Base-by-base conservation (phyloP, 2,888 invertebrate genomes). In the Polyploca ridens region DNA sequence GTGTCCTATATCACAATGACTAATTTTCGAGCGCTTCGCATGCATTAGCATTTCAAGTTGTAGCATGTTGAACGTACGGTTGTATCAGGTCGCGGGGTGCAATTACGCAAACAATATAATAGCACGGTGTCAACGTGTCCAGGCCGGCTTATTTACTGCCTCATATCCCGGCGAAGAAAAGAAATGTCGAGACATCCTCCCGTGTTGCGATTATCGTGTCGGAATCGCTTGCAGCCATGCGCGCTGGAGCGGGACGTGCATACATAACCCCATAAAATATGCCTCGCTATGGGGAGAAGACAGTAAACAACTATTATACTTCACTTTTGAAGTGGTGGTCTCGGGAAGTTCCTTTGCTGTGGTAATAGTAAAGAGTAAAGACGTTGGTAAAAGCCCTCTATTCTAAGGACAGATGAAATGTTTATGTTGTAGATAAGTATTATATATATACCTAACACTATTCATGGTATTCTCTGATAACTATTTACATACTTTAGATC, bases 51-150 rank as follows among this genome's bases (percentile, higher is more conserved):
- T 90, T 84, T 87, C 85, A 85, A 84, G 79, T 64, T 71, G 73
- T 71, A 54, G 54, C 73, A 79, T 72, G 81, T 72, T 85, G 86
- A 85, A 83, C 85, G 85, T 83, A 81, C 75, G 86, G 86, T 83
- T 85, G 84, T 83, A 81, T 75, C 76, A 69, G 77, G 77, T 79
- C 74, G 82, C 73, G 82, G 78, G 73, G 81, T 87, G 82, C 85
- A 90, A 92, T 91, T 92, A 92, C 87, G 86, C 86, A 88, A 91
- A 91, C 88, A 87, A 88, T 88, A 88, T 91, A 92, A 90, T 89
- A 85, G 88, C 80, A 81, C 68, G 77, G 86, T 89, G 90, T 88
- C 88, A 81, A 78, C 76, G 72, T 71, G 74, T 66, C 66, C 63
- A 65, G 64, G 74, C 71, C 69, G 74, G 79, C 72, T 83, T 88